Base-by-base conservation (phyloP, 2,797 vertebrate species). In the Adelosebastes latens region DNA sequence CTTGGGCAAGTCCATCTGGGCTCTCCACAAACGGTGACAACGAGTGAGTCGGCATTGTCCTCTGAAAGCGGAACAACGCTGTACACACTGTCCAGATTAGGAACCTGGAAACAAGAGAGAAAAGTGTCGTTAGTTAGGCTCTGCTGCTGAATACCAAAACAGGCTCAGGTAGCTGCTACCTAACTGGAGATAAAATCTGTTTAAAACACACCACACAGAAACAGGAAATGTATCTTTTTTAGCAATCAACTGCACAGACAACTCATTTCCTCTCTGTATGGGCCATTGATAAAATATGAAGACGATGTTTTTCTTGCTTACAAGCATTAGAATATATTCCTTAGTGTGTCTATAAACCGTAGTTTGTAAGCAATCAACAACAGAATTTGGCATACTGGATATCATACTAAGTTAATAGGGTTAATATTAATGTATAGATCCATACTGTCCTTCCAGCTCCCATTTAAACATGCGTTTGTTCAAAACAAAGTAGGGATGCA, bases 11-110 rank as follows among this genome's bases (percentile, higher is more conserved):
- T 63, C 96, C 96, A 80, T 98, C 97, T 6, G 96, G 96, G 46
- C 96, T 96, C 11, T 98, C 97, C 93, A 97, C 93, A 87, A 96
- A 98, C 32, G 96, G 95, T 79, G 97, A 91, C 71, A 97, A 88
- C 1, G 96, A 95, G 66, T 98, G 97, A 55, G 97, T 98, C 5
- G 97, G 98, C 98, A 99, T 99, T 22, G 79, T 92, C 34, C 58
- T 83, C 62, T 39, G 20, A 46, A 39, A 34, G 81, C 32, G 42
- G 72, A 64, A 67, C 39, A 24, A 25, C 18, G 32, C 53, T 55
- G 22, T 4, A 14, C 29, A 27, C 75, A 27, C 72, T 22, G 56
- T 83, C 55, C 63, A 58, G 77, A 74, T 66, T 34, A 39, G 24
- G 59, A 84, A 77, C 80, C 92, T 94, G 86, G 3, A 64, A 80